These are phyloP conservation scores for Seladonia tumulorum DNA, from an alignment of 2,888 invertebrate species.

Conservation along the genomic window DNA sequence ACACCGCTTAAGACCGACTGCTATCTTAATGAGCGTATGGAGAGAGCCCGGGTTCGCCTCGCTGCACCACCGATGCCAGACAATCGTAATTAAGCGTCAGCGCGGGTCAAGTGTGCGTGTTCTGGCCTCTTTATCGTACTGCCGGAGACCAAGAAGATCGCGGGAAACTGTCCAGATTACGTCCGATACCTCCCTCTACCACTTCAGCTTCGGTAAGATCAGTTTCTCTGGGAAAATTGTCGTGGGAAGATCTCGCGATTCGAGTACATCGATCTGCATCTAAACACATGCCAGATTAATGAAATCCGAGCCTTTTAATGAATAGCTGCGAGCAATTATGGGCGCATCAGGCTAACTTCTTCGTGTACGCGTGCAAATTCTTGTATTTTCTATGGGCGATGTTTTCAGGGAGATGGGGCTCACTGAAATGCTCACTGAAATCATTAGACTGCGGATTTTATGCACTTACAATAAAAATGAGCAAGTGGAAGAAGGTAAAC, in stretches of 20 bases:
- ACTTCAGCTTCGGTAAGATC: neutral
- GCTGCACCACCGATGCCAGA: conserved; percentile 38
- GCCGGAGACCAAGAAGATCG: neutral
- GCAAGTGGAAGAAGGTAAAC: no score
- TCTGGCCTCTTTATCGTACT: neutral
- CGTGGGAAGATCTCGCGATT: neutral
- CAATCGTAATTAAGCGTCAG: conserved; percentile 60
- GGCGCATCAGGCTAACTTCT: no score
- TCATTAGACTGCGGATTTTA: no score
- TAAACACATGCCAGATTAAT: neutral
- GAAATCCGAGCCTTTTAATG: neutral
- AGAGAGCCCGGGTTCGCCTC: conserved; percentile 28
- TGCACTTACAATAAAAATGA: no score
- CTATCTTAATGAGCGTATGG: conserved; percentile 73
- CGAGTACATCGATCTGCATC: neutral
- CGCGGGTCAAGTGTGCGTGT: conserved; percentile 44
- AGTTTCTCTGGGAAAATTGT: neutral
- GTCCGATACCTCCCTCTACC: neutral
- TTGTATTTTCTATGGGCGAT: no score
- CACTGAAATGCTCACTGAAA: no score
- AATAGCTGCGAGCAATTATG: neutral
- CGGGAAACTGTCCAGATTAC: neutral
- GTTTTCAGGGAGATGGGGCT: no score
- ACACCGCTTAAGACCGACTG: conserved; percentile 61
- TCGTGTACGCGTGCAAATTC: no score